These are phyloP conservation scores for Lemur catta DNA, from an alignment of 2,797 vertebrate genomes.

Conservation along the genomic window DNA sequence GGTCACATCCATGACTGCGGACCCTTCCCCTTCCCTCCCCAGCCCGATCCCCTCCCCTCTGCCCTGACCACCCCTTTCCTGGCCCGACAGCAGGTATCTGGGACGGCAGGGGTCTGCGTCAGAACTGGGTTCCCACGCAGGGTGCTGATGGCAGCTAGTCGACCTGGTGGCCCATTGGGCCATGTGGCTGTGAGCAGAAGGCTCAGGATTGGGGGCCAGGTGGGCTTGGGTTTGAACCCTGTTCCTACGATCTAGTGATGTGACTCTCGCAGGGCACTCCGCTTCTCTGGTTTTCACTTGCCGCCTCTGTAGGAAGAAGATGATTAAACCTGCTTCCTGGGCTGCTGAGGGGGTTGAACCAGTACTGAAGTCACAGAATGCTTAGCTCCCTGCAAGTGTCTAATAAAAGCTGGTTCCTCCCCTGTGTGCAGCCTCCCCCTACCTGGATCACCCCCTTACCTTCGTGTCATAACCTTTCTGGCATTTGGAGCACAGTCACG, in stretches of 20 bases:
- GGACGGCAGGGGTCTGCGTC: background rate
- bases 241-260: background rate
- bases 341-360: background rate
- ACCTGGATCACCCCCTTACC: rapidly evolving
- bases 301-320: background rate
- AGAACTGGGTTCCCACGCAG: rapidly evolving
- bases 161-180: background rate
- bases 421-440: background rate
- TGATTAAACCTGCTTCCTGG: background rate
- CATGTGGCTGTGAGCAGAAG: rapidly evolving
- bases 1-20: rapidly evolving
- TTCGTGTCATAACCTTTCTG: background rate
- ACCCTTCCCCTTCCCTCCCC: background rate
- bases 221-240: background rate
- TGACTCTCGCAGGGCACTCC: background rate
- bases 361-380: rapidly evolving
- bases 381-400: background rate
- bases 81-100: background rate
- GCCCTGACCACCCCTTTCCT: background rate
- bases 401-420: background rate
- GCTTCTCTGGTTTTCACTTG: background rate
- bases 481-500: background rate
- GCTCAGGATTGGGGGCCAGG: background rate
- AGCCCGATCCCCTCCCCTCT: background rate
- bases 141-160: background rate